Conservation (phyloP, 2,888 invertebrate species). For the Antheraea assamensis region DNA sequence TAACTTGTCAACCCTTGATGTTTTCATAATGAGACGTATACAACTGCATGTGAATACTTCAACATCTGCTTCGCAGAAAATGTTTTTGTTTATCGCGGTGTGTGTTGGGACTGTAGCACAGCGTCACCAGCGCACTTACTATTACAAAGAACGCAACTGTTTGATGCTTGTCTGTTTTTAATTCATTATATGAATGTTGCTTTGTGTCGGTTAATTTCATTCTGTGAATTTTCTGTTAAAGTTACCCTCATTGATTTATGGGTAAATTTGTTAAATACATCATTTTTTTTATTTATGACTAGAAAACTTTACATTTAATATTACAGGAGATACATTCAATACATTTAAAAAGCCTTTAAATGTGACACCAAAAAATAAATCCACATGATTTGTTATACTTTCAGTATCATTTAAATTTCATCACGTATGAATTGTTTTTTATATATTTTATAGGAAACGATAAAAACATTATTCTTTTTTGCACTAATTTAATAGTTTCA, state of each 20-base stretch:
- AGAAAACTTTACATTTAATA: no score
- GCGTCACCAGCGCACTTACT: not conserved
- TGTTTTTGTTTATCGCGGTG: not conserved
- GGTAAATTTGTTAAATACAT: no score
- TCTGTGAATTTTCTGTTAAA: no score
- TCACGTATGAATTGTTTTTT: no score
- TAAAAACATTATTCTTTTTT: not conserved
- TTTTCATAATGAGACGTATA: slow-evolving; percentile 1
- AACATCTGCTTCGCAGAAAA: slow-evolving; percentile 8
- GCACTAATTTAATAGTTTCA: not conserved
- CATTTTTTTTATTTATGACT: no score
- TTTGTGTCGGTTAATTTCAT: no score
- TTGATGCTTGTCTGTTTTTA: not conserved
- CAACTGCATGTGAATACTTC: slow-evolving; percentile 1
- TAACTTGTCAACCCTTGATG: slow-evolving; percentile 6
- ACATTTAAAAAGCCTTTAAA: not conserved
- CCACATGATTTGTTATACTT: no score
- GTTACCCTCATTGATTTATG: no score
- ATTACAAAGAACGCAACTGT: not conserved
- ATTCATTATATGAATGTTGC: not conserved
- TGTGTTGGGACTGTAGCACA: not conserved
- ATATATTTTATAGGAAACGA: no score
- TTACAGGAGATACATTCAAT: no score
- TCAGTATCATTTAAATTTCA: no score
- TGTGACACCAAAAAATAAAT: not conserved